Conservation (phyloP, 2,113 vertebrate genomes). For the Pygoscelis adeliae region DNA sequence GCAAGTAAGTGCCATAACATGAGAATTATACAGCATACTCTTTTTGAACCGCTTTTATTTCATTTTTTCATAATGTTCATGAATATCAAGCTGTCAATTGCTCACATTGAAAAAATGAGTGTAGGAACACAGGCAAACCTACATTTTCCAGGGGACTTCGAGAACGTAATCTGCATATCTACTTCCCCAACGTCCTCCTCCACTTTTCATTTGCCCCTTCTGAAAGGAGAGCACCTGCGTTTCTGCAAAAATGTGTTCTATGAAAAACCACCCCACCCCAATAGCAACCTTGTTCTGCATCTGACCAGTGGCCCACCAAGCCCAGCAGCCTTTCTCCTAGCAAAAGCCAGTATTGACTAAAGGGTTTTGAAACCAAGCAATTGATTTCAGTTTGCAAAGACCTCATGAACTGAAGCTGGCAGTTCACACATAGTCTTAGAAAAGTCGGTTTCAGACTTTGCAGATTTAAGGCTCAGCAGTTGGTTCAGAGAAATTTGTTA, state of each 20-base stretch:
- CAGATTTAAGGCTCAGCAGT: not conserved
- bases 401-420: not conserved
- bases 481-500: not conserved
- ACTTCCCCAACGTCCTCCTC: not conserved
- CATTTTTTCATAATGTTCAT: not conserved
- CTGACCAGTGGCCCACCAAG: not conserved
- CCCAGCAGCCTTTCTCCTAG: not conserved
- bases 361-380: not conserved
- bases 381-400: not conserved
- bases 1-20: not conserved
- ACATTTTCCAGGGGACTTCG: not conserved
- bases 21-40: not conserved
- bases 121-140: not conserved
- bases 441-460: not conserved
- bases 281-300: not conserved
- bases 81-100: not conserved
- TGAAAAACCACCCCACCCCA: not conserved
- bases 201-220: not conserved
- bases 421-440: not conserved
- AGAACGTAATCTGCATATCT: not conserved
- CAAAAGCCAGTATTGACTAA: constrained; percentile 2
- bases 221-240: not conserved
- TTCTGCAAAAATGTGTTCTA: not conserved
- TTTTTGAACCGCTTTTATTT: not conserved
- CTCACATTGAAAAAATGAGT: not conserved